Percentiles rank a stretch among this genome's conserved stretches.
phyloP scores from a whole-genome alignment of 2,888 invertebrate species.

The Eurois occulta region DNA sequence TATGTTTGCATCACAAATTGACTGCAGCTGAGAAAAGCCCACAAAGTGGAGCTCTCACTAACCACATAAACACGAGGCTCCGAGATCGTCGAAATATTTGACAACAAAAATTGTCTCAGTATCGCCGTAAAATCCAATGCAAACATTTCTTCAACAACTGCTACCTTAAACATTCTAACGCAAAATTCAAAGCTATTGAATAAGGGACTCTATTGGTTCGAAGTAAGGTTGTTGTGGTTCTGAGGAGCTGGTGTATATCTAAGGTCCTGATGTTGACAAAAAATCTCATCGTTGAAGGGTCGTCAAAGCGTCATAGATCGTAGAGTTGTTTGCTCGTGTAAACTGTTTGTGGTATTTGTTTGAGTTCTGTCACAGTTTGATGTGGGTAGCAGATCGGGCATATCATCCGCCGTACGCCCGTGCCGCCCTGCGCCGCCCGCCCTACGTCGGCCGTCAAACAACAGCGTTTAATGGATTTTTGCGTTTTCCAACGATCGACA shows the following conservation, averaged over 20 bases:
- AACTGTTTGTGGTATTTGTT: conserved; percentile 78
- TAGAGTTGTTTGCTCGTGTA: conserved; percentile 76
- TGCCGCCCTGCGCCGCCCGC: neutral
- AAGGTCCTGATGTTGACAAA: conserved; percentile 66
- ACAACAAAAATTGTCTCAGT: conserved; percentile 75
- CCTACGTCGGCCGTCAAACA: conserved; percentile 66
- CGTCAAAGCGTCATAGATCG: conserved; percentile 70
- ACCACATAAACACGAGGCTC: conserved; percentile 62
- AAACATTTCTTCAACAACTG: conserved; percentile 73
- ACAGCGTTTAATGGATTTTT: conserved; percentile 70
- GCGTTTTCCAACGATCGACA: conserved; percentile 57
- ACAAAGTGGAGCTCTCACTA: conserved; percentile 48
- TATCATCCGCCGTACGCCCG: conserved; percentile 48
- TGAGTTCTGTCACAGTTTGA: conserved; percentile 69
- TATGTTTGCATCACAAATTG: conserved; percentile 65
- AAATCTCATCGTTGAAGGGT: conserved; percentile 74
- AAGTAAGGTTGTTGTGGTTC: conserved; percentile 34
- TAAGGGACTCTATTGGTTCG: conserved; percentile 41
- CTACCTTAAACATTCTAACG: conserved; percentile 47
- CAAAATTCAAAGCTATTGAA: conserved; percentile 33
- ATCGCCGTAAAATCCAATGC: conserved; percentile 76
- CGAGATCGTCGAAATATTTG: conserved; percentile 70
- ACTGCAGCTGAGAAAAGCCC: conserved; percentile 50
- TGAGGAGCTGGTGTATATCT: conserved; percentile 19
- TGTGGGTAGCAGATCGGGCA: conserved; percentile 59